Evolutionary conservation across 1,140 invertebrate genomes (phyloP), one percentile per base, ranked within the genome.

Genomic region (Cotesia chilonis): DNA sequence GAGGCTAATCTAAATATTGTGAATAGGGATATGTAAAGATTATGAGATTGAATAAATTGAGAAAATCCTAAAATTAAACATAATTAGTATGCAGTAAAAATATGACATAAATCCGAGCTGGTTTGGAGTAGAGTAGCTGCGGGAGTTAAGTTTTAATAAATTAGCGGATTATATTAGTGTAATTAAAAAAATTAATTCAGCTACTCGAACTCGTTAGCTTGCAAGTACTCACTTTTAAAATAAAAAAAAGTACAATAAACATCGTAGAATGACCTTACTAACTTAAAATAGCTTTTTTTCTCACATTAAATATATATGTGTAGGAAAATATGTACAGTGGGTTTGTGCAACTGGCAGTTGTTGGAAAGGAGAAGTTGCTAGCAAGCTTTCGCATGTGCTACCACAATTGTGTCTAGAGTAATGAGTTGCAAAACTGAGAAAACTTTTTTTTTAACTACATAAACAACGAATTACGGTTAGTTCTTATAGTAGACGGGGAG

Each of bases 331-430:
- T 9, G 4, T 4, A 36, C 14, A 51, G 41, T 35, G 47, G 10
- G 12, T 9, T 47, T 47, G 41, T 68, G 66, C 51, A 51, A 68
- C 9, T 68, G 41, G 66, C 66, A 68, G 66, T 5, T 47, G 41
- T 47, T 47, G 47, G 17, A 51, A 55, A 20, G n/a, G 54, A 70
- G 14, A 70, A 70, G 68, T 70, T 70, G 36, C 38, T 12, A 59
- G 52, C 37, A 60, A 52, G 36, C 52, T n/a, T 68, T 51, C 17
- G 6, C 54, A 5, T 52, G 17, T 67, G 28, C 28, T 61, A 61
- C n/a, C 54, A 41, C 63, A 67, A 68, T 52, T 68, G 51, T 68
- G 66, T 68, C 66, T 36, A n/a, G 17, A 36, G 66, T 51, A 68
- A 68, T 68, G 66, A 55, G 66, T 68, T 68, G 7, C 17, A 20